Conservation (phyloP, 1,140 invertebrate species). For the Drosophila cardini region DNA sequence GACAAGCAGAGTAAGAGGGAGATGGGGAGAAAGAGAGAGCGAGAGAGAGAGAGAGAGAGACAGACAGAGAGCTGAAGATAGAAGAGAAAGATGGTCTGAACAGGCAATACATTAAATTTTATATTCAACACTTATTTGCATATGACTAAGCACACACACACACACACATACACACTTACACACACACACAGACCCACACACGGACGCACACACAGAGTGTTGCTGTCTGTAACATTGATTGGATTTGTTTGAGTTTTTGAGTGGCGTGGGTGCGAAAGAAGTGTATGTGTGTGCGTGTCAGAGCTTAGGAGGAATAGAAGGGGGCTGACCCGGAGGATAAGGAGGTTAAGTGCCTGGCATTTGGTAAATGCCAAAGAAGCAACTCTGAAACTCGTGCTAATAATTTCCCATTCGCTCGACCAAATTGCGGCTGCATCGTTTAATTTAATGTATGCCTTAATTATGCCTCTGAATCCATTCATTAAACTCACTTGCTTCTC, state of each 20-base stretch:
- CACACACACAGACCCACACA: conserved; percentile 31
- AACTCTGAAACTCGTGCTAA: conserved; percentile 34
- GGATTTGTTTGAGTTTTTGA: conserved; percentile 75
- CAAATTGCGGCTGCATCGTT: conserved; percentile 69
- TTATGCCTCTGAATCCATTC: conserved; percentile 45
- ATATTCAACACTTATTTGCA: conserved; percentile 68
- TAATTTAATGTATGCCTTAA: conserved; percentile 64
- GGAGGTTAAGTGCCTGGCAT: conserved; percentile 71
- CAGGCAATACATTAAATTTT: conserved; percentile 73
- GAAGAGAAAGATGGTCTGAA: not conserved
- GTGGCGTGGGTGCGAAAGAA: conserved; percentile 2
- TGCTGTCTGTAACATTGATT: conserved; percentile 67
- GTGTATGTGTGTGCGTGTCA: too few species aligned
- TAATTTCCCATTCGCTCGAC: conserved; percentile 66
- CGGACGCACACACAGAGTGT: conserved; percentile 10
- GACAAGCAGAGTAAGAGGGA: conserved; percentile 10
- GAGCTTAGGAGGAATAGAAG: too few species aligned
- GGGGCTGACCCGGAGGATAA: conserved; percentile 4
- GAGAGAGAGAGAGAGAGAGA: not conserved
- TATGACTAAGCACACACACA: conserved; percentile 43
- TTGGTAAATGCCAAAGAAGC: conserved; percentile 68
- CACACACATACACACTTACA: conserved; percentile 8
- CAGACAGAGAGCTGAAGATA: not conserved
- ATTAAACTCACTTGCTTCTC: not conserved
- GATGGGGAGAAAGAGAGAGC: not conserved